Base-by-base conservation (phyloP, 2,888 invertebrate species). In the Pimpla rufipes region DNA sequence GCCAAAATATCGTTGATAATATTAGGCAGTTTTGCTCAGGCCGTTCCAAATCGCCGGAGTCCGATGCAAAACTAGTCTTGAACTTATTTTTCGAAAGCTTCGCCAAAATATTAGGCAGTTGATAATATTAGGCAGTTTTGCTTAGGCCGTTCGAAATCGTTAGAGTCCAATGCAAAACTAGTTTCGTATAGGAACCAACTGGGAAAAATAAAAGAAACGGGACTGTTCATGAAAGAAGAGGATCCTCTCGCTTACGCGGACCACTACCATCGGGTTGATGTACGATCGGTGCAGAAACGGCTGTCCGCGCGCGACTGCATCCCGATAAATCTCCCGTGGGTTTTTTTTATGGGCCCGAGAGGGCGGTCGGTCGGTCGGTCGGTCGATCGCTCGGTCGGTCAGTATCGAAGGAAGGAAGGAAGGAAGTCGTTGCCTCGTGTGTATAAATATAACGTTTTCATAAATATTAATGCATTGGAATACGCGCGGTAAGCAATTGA, bases 391-490 rank as follows among this genome's bases (percentile, higher is more conserved):
- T 35, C 66, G 81, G 29, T 45, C 55, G 35, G 50, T 23, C 11
- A 40, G 40, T 52, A 23, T 29, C 64, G 74, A 10, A 45, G 55
- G 18, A 52, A 57, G 67, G 50, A 37, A 75, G 45, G 47, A 37
- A 45, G 76, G 73, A 73, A 80, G 81, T 85, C 78, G 68, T 85
- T 90, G 90, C 91, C 90, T 88, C 88, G 88, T 89, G 88, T 88
- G 89, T 91, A 91, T 91, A 91, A 91, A 91, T 89, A 90, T 90
- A 90, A 90, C 89, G 89, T 90, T 91, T 91, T 91, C 90, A 91
- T 91, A 90, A 91, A 91, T 91, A 91, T 91, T 91, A 90, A 91
- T 91, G 89, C 50, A 81, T 77, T 57, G 68, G 47, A 7, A 16
- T n/a, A 47, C 47, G 45, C 73, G 59, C 62, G 71, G 78, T 3